Conservation (phyloP, 2,113 vertebrate species). For the Trochalopteron elliotii region DNA sequence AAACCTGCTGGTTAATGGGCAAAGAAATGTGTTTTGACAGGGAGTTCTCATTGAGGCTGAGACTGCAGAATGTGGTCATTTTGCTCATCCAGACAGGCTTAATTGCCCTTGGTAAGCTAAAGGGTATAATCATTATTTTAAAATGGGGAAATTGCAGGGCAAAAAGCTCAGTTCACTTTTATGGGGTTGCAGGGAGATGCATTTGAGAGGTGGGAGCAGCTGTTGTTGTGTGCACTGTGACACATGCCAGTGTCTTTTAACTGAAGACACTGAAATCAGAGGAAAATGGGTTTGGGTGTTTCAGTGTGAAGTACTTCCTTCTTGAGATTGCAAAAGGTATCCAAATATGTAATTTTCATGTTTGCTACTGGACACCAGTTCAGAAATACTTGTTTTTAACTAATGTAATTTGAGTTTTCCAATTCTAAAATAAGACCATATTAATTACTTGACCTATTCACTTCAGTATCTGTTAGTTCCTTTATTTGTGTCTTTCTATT, state of each 20-base stretch:
- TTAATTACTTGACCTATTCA: background rate
- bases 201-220: background rate
- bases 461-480: background rate
- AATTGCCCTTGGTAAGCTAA: background rate
- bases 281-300: background rate
- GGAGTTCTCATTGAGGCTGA: background rate
- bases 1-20: background rate
- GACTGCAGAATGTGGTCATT: background rate
- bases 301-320: background rate
- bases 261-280: background rate
- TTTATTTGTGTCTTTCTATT: background rate
- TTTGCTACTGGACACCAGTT: background rate
- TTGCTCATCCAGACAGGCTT: background rate
- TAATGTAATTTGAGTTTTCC: background rate
- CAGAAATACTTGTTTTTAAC: background rate
- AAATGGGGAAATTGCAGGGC: background rate
- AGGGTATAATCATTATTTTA: background rate
- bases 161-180: background rate
- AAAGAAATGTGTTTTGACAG: background rate
- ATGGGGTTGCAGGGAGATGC: rapidly evolving
- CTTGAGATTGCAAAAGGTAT: background rate
- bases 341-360: background rate
- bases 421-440: background rate
- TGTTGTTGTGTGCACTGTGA: background rate
- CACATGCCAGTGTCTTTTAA: background rate